Conservation (phyloP, 2,113 vertebrate species). For the Phrynosoma blainvillii region DNA sequence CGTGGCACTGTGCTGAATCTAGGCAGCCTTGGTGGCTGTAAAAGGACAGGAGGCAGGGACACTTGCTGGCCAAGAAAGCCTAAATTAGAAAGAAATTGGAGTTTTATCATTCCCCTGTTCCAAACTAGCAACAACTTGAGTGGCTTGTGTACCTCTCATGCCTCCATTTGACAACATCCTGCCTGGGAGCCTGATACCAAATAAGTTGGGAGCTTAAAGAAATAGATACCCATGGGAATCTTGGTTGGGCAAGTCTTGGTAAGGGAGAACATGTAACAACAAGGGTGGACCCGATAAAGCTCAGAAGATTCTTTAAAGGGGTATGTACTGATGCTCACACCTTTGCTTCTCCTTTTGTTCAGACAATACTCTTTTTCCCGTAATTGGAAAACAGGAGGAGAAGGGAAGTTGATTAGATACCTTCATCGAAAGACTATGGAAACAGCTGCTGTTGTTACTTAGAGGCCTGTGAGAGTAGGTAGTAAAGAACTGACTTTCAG, state of each 20-base stretch:
- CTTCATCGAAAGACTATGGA: not conserved
- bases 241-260: not conserved
- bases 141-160: not conserved
- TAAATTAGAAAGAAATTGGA: too few relatives aligned
- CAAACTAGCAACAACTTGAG: not conserved
- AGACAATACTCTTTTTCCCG: not conserved
- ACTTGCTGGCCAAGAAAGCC: not conserved
- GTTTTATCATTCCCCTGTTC: not conserved
- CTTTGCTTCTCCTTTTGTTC: not conserved
- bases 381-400: not conserved
- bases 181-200: not conserved
- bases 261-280: too few relatives aligned
- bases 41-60: not conserved
- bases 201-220: not conserved
- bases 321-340: not conserved
- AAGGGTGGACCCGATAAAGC: too few relatives aligned
- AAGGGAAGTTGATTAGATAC: not conserved
- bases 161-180: not conserved
- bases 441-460: too few relatives aligned
- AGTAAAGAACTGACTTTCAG: not conserved
- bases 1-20: too few relatives aligned
- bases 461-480: not conserved
- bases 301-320: too few relatives aligned
- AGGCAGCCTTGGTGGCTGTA: not conserved
- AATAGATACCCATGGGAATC: not conserved